phyloP scores from a whole-genome alignment of 2,797 vertebrate genomes.

The Acipenser ruthenus region DNA sequence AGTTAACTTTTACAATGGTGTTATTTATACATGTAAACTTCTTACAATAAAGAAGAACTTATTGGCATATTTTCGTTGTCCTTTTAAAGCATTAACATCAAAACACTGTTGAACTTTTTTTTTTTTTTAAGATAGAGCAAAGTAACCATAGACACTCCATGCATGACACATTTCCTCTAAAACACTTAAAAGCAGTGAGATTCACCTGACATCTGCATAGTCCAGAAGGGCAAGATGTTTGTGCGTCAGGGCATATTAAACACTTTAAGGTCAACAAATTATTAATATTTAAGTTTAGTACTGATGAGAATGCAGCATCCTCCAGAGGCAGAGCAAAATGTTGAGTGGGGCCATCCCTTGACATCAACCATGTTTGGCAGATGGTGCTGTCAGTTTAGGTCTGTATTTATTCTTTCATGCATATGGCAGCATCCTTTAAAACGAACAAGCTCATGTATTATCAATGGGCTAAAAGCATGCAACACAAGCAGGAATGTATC shows the following conservation, averaged over 20 bases:
- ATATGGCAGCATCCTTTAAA: conserved; percentile 72
- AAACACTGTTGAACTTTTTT: too few relatives aligned
- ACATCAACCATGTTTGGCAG: conserved; percentile 73
- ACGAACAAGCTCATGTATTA: conserved; percentile 71
- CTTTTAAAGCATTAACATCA: too few relatives aligned
- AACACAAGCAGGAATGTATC: conserved; percentile 62
- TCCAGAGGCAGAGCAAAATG: conserved; percentile 58
- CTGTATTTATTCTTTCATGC: conserved; percentile 74
- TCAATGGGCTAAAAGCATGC: conserved; percentile 77
- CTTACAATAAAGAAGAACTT: too few relatives aligned
- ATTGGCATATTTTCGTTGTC: too few relatives aligned
- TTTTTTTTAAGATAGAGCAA: too few relatives aligned
- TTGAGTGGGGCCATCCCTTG: conserved; percentile 59
- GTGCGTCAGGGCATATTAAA: conserved; percentile 67
- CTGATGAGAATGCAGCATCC: conserved; percentile 63
- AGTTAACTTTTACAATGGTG: too few relatives aligned
- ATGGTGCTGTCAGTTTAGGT: conserved; percentile 76
- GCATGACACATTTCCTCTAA: too few relatives aligned
- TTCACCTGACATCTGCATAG: conserved; percentile 72
- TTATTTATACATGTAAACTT: too few relatives aligned
- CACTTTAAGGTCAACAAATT: conserved; percentile 76
- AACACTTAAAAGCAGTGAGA: conserved; percentile 14
- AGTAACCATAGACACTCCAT: too few relatives aligned
- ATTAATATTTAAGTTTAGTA: conserved; percentile 60
- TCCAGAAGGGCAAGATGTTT: conserved; percentile 61